Conservation (phyloP, 1,140 invertebrate species). For the Cherax destructor region DNA sequence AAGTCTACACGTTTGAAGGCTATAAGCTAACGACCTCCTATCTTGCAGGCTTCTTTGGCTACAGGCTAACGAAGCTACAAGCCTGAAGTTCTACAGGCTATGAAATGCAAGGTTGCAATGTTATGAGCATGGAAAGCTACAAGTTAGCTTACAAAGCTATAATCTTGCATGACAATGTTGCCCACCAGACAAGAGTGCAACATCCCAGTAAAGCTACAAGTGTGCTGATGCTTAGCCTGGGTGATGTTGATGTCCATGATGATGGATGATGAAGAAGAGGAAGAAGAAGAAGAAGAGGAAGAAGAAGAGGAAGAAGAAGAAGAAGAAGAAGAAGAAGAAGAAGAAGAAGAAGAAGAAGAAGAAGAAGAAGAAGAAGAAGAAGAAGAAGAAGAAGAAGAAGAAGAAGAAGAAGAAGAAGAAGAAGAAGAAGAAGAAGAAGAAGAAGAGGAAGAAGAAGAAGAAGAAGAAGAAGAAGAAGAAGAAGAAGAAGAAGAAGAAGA, state of each 20-base stretch:
- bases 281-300: not conserved
- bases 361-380: not conserved
- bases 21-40: too few relatives aligned
- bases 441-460: not conserved
- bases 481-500: not conserved
- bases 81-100: too few relatives aligned
- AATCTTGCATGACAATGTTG: too few relatives aligned
- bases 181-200: too few relatives aligned
- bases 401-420: not conserved
- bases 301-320: not conserved
- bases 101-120: too few relatives aligned
- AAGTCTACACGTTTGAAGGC: too few relatives aligned
- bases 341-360: slow-evolving; percentile 1
- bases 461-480: not conserved
- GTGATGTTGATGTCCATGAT: not conserved
- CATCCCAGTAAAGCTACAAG: too few relatives aligned
- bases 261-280: not conserved
- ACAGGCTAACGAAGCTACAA: too few relatives aligned
- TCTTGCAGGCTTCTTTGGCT: too few relatives aligned
- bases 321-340: not conserved
- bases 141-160: too few relatives aligned
- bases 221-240: too few relatives aligned
- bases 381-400: not conserved
- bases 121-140: too few relatives aligned
- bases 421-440: not conserved